Conservation (phyloP, 1,140 invertebrate genomes). For the Lepidurus apus region DNA sequence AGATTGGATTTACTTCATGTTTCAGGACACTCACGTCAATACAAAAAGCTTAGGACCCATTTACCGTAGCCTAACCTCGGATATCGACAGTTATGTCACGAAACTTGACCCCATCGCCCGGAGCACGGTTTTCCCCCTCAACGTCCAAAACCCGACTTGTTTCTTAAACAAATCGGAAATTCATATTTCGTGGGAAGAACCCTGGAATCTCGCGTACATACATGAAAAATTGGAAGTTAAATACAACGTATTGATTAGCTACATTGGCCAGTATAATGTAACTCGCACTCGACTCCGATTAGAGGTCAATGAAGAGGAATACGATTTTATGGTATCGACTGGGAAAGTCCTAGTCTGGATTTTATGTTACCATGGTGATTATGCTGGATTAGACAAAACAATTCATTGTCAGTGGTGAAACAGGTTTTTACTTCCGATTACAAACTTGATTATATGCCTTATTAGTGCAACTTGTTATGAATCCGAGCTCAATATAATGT, state of each 20-base stretch:
- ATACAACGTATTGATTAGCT: background rate
- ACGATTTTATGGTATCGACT: background rate
- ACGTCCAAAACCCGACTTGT: background rate
- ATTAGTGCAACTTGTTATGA: no score
- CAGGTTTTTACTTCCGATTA: background rate
- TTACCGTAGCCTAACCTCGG: background rate
- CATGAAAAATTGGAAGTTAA: background rate
- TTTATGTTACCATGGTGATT: background rate
- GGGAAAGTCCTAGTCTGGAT: background rate
- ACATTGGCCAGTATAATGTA: background rate
- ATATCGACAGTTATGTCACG: background rate
- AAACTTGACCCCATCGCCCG: background rate
- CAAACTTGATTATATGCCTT: no score
- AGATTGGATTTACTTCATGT: background rate
- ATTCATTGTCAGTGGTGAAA: conserved; percentile 8
- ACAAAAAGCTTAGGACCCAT: background rate
- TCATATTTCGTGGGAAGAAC: background rate
- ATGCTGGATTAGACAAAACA: conserved; percentile 2
- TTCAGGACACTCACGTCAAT: background rate
- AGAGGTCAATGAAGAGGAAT: conserved; percentile 1
- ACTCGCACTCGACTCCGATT: background rate
- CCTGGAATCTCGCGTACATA: background rate
- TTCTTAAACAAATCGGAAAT: background rate
- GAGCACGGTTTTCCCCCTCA: background rate
- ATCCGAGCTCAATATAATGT: no score